Evolutionary conservation across 2,888 invertebrate genomes (phyloP).

Genomic region (Dryobota labecula): DNA sequence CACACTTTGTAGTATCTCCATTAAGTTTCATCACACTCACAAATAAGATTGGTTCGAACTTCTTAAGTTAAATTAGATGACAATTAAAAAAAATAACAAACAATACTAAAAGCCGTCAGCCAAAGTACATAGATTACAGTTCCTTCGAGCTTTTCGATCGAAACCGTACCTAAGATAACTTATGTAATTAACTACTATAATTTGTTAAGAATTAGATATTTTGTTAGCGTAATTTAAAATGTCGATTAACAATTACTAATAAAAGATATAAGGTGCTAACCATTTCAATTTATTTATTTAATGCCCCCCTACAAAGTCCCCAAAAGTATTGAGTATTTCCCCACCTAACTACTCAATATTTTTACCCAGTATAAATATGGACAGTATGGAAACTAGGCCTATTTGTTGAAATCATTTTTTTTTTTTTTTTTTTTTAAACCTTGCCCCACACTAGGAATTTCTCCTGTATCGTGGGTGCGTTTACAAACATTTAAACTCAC

Average conservation of each 20-base stretch:
- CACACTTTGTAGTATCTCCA: background rate
- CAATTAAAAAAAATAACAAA: slow-evolving; percentile 41
- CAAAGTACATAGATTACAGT: slow-evolving; percentile 47
- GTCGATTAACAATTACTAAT: slow-evolving; percentile 75
- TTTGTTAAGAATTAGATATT: slow-evolving; percentile 76
- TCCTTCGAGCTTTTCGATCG: slow-evolving; percentile 41
- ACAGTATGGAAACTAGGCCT: no score
- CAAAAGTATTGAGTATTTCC: background rate
- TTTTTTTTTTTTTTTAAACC: no score
- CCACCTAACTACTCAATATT: no score
- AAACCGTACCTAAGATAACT: slow-evolving; percentile 75
- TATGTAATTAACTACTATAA: slow-evolving; percentile 78
- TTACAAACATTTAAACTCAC: no score
- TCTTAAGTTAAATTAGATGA: slow-evolving; percentile 46
- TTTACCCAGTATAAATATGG: no score
- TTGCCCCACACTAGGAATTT: no score
- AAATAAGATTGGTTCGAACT: slow-evolving; percentile 51
- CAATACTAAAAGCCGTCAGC: slow-evolving; percentile 43
- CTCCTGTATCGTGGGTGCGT: no score
- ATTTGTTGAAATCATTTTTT: no score
- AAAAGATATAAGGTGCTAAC: slow-evolving; percentile 69
- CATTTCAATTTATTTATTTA: slow-evolving; percentile 54
- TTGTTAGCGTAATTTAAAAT: slow-evolving; percentile 82
- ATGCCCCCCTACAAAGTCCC: background rate
- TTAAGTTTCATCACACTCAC: slow-evolving; percentile 22